Conservation (phyloP, 2,113 vertebrate species). For the Syngnathus scovelli region DNA sequence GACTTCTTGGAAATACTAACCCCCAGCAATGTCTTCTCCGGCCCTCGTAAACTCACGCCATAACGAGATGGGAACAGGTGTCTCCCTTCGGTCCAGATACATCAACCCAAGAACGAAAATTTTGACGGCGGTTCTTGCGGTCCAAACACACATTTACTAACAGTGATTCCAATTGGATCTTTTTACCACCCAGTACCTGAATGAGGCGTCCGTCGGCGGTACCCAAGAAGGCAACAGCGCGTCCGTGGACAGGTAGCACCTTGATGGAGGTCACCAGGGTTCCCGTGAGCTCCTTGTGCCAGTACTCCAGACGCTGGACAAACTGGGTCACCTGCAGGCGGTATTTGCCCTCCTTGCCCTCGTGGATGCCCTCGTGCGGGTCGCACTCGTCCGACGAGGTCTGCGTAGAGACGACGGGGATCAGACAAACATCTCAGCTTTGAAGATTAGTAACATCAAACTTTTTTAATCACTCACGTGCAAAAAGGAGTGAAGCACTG, state of each 20-base stretch:
- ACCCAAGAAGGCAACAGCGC: conserved; percentile 86
- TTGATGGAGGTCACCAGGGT: conserved; percentile 86
- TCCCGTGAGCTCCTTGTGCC: conserved; percentile 81
- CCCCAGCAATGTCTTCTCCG: neutral
- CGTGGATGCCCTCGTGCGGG: conserved; percentile 68
- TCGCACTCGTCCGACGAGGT: conserved; percentile 84
- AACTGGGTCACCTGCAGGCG: conserved; percentile 87
- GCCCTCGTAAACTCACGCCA: neutral
- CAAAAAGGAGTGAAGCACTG: neutral
- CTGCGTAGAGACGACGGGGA: conserved; percentile 69
- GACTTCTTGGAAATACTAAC: neutral
- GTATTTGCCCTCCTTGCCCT: conserved; percentile 74
- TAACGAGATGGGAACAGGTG: neutral
- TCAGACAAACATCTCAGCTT: neutral
- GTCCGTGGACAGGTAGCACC: conserved; percentile 75
- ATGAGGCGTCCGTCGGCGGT: conserved; percentile 86
- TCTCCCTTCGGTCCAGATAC: neutral
- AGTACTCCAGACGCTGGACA: conserved; percentile 85
- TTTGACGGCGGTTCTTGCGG: neutral
- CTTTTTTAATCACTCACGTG: neutral
- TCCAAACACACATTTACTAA: neutral
- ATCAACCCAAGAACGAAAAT: neutral
- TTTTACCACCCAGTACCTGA: conserved; percentile 71
- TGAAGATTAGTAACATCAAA: neutral
- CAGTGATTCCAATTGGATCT: too few relatives aligned